Evolutionary conservation across 2,113 vertebrate genomes (phyloP), one percentile per base, ranked within the genome.

Genomic region (Cromileptes altivelis): DNA sequence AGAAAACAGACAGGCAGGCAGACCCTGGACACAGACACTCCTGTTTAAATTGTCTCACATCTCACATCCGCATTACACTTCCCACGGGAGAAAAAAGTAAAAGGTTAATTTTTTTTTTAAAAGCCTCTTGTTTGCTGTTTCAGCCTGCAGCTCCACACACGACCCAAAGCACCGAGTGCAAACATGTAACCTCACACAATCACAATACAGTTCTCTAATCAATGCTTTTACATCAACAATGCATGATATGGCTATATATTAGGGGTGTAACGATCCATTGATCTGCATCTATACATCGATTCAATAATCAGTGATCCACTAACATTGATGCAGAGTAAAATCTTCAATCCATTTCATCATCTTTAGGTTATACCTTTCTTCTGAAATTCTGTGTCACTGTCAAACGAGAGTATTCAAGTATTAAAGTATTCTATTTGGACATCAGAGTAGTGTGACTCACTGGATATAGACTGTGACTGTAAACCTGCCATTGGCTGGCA

Each of bases 21-120:
- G 45, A 47, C 37, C 42, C 25, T 10, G 12, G 21, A 64, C 42
- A 14, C 56, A 63, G 52, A 55, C 57, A 15, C 12, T 19, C 10
- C 13, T 47, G 15, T 72, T 73, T 55, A 45, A 65, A 72, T n/a
- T 40, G 57, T 42, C 81, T 82, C 73, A 49, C n/a, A 37, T 30
- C 13, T 77, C 73, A 49, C n/a, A 37, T 30, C 13, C 10, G 0
- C 58, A 45, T 42, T 27, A 53, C 40, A n/a, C 17, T 25, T 47
- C 25, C 9, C 18, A 13, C 40, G 2, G 12, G 50, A 4, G 0
- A 11, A 30, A 52, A 40, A 47, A 45, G 27, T 52, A 21, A 17
- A 62, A 71, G 14, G 14, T 5, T 30, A 9, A 0, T 25, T 53
- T 40, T n/a, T 33, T 45, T 2, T 47, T 2, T 15, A 53, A 61